Evolutionary conservation across 1,140 invertebrate species (phyloP).

Genomic region (Drepana arcuata): DNA sequence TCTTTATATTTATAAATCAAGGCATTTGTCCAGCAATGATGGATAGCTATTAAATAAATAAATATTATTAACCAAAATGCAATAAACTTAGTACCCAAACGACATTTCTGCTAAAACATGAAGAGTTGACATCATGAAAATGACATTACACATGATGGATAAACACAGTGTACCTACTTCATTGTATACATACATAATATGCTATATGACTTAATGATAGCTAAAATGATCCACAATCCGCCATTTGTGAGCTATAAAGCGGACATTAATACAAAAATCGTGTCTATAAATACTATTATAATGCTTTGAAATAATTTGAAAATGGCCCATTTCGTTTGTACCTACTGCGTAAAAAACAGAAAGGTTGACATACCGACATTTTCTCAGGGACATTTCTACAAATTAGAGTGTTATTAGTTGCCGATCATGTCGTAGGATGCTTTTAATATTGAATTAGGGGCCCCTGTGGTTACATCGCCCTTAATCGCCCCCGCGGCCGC

Average conservation of each 20-base stretch:
- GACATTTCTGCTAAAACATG: too few species aligned
- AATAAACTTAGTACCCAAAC: too few species aligned
- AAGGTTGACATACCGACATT: slow-evolving; percentile 63
- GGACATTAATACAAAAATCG: slow-evolving; percentile 10
- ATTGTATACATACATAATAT: too few species aligned
- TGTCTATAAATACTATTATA: slow-evolving; percentile 20
- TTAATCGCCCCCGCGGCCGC: slow-evolving; percentile 58
- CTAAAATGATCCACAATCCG: slow-evolving; percentile 2
- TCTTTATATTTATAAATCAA: too few species aligned
- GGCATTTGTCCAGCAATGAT: too few species aligned
- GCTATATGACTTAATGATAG: too few species aligned
- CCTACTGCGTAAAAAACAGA: slow-evolving; percentile 48
- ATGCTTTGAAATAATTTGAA: slow-evolving; percentile 28
- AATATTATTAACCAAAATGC: too few species aligned
- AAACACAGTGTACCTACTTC: too few species aligned
- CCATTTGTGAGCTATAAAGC: slow-evolving; percentile 10
- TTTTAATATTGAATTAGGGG: slow-evolving; percentile 72
- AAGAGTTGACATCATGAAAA: too few species aligned
- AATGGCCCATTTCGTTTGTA: slow-evolving; percentile 42
- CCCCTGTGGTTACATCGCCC: slow-evolving; percentile 63
- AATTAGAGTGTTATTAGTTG: slow-evolving; percentile 70
- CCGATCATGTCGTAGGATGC: slow-evolving; percentile 65
- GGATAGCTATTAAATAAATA: too few species aligned
- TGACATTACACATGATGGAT: too few species aligned
- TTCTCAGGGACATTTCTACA: slow-evolving; percentile 68